These are phyloP conservation scores for Lochmaea capreae DNA, from an alignment of 2,888 invertebrate species.

Conservation along the genomic window DNA sequence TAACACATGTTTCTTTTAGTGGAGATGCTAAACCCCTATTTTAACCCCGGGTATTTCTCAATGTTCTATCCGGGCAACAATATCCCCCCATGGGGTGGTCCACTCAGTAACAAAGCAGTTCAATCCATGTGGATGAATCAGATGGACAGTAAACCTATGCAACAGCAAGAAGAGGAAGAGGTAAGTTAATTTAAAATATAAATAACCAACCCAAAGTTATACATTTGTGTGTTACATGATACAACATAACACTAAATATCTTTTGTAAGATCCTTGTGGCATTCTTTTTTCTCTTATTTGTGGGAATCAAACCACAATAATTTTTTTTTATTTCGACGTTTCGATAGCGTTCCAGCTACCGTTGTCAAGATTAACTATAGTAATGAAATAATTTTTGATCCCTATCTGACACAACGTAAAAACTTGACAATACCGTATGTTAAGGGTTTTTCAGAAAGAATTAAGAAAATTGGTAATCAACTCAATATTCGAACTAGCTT, in stretches of 20 bases:
- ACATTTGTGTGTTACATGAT: neutral
- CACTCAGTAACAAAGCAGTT: slow-evolving; percentile 68
- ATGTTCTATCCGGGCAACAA: slow-evolving; percentile 56
- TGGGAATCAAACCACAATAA: too few relatives aligned
- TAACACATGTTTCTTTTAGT: slow-evolving; percentile 17
- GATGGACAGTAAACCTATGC: slow-evolving; percentile 57
- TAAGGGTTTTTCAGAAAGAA: too few relatives aligned
- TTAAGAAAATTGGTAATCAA: too few relatives aligned
- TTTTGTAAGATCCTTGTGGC: too few relatives aligned
- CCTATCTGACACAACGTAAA: too few relatives aligned
- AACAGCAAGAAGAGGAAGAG: slow-evolving; percentile 63
- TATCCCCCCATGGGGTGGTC: slow-evolving; percentile 60
- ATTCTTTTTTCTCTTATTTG: too few relatives aligned
- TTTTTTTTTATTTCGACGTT: too few relatives aligned
- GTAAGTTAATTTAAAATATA: slow-evolving; percentile 23
- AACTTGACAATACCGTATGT: too few relatives aligned
- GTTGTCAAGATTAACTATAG: too few relatives aligned
- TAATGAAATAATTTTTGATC: too few relatives aligned
- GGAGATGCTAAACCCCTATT: slow-evolving; percentile 60
- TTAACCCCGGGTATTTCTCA: slow-evolving; percentile 54
- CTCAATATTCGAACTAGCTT: too few relatives aligned
- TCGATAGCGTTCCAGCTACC: too few relatives aligned
- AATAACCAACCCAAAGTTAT: slow-evolving; percentile 17
- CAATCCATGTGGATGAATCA: slow-evolving; percentile 72
- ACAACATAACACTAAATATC: neutral